Base-by-base conservation (phyloP, 2,888 invertebrate genomes). In the Lithophane semibrunnea region DNA sequence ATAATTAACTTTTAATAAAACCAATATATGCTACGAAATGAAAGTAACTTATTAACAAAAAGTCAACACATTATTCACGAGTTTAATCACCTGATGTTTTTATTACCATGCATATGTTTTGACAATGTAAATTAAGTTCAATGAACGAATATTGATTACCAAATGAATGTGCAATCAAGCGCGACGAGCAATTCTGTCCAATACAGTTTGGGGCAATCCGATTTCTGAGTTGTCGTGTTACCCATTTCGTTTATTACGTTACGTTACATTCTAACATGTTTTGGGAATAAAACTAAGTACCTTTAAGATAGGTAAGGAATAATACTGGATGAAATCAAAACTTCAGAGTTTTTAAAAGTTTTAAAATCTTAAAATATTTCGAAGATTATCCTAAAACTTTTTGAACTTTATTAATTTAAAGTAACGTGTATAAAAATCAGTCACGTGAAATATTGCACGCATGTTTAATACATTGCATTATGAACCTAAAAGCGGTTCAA, bases 161-260 rank as follows among this genome's bases (percentile, higher is more conserved):
- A 91, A 91, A 90, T 94, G 92, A 94, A 93, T 92, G 89, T 84
- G 83, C 92, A 94, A 94, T 93, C 92, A 93, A 89, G 90, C 89
- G 90, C 76, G 89, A 86, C 84, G 75, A 89, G 87, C 88, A 92
- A 92, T 92, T 92, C 90, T 88, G 90, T 88, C 86, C 82, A 83
- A 91, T 89, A 91, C 87, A 88, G 85, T 83, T 83, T 77, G 42
- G 56, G 42, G 60, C 47, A 90, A 91, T 90, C 83, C 77, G 89
- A 91, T 91, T 85, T 68, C 67, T 79, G 68, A 29, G 37, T 44
- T 66, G 47, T 61, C 10, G 13, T 69, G 49, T 37, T 58, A 37
- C 18, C 60, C 12, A 70, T 29, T 37, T 60, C 16, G 37, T 47
- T 69, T 56, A 69, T 61, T 63, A 63, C 18, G 21, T 54, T n/a